Evolutionary conservation across 2,888 invertebrate species (phyloP), one percentile per base, ranked within the genome.

Genomic region (Folsomia manolachei): DNA sequence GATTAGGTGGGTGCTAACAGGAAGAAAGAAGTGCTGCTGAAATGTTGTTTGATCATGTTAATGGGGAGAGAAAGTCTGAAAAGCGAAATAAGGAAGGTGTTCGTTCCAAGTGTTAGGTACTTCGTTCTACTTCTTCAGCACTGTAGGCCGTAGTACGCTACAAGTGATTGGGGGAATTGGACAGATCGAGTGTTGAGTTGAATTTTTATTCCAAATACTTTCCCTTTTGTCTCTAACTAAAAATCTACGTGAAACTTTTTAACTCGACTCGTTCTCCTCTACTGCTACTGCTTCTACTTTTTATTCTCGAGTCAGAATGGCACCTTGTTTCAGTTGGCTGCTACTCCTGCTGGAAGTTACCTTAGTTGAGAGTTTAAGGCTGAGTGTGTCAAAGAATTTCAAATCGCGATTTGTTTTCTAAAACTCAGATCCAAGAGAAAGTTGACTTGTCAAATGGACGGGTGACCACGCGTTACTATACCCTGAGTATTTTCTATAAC

Each of bases 1-100:
- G 4, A 39, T 4, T 39, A 39, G 39, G 39, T 39, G 39, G 39
- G 39, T 14, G 39, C 4, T 14, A 39, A 39, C n/a, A n/a, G n/a
- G n/a, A n/a, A n/a, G n/a, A n/a, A n/a, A n/a, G 51, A 19, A 21
- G 11, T 7, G 56, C 19, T 7, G 56, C 56, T 56, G 56, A 14
- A 56, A 56, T 56, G 19, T 39, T 66, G 65, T 66, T 66, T 66
- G 65, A 66, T 66, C 65, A 66, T 66, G 65, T 52, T 66, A 66
- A 66, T 66, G 65, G 65, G 52, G 27, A 52, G 25, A 26, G 63
- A 63, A 63, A 63, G 63, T 23, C 26, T 23, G n/a, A 26, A 63
- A 24, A 11, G 19, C 9, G 18, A 51, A 51, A 51, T 11, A 51
- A 51, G 9, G 9, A 18, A 14, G 19, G 56, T 56, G 56, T 56